Conservation (phyloP, 2,113 vertebrate species). For the Aegithalos caudatus region DNA sequence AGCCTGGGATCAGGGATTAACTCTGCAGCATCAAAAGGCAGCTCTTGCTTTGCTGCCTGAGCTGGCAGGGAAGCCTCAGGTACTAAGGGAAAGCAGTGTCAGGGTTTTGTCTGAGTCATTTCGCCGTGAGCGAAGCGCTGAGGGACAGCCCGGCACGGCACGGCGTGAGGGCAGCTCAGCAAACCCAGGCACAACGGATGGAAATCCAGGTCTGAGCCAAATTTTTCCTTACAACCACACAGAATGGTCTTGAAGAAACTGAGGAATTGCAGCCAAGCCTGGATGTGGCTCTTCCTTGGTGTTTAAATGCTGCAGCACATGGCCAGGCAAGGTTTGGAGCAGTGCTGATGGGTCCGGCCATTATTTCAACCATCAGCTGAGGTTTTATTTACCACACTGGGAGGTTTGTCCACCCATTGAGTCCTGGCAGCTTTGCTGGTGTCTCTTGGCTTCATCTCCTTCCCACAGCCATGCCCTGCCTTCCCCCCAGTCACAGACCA, state of each 20-base stretch:
- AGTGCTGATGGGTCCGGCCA: neutral
- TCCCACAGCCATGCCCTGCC: neutral
- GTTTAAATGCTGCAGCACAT: neutral
- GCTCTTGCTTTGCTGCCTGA: neutral
- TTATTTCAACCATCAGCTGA: neutral
- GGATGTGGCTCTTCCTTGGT: neutral
- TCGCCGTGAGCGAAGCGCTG: neutral
- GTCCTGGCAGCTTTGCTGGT: neutral
- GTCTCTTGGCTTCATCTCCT: neutral
- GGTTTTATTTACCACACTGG: neutral
- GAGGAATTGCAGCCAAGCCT: neutral
- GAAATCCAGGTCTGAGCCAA: accelerated
- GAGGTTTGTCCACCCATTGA: neutral
- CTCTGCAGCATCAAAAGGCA: neutral
- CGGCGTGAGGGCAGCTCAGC: accelerated
- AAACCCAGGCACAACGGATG: neutral
- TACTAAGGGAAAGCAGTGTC: accelerated
- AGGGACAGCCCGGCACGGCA: accelerated
- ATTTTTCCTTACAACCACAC: accelerated
- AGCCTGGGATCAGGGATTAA: neutral
- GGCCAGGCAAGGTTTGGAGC: neutral
- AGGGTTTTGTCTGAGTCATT: accelerated
- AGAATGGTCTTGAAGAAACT: neutral
- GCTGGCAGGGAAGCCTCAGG: neutral
- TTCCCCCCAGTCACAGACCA: neutral